Evolutionary conservation across 2,888 invertebrate genomes (phyloP), one percentile per base, ranked within the genome.

Genomic region (Cybosia mesomella): DNA sequence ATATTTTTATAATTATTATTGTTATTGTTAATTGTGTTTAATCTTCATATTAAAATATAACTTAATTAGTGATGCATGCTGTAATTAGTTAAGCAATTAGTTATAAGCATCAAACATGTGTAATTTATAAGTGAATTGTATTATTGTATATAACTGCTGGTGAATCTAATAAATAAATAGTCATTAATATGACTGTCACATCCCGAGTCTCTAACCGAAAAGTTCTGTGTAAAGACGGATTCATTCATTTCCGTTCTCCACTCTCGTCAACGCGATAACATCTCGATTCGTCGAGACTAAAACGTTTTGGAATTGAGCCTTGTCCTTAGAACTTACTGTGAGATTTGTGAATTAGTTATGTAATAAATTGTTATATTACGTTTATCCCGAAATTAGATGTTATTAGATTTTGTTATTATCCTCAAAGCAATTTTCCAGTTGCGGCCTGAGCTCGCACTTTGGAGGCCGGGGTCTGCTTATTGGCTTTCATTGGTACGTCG

Each of bases 211-310:
- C 22, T 22, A 39, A 49, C 63, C 62, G 36, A 60, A 64, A 70
- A 66, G 43, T 70, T 39, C 21, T 67, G 59, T 76, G 79, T 76
- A 78, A 76, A 74, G 76, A 70, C 70, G 72, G 73, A 82, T 81
- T 76, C 82, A 81, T 86, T 86, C 80, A 86, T 87, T 87, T 86
- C 85, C 85, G 74, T 76, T 78, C 65, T 75, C 74, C 75, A 80
- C 74, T 75, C 67, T 76, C 68, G 71, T 80, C 76, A 74, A 64
- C 67, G 54, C 39, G 81, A 79, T 81, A 79, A 65, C 71, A 76
- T 80, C 79, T 80, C 74, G 74, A 74, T 78, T 72, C 68, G 60
- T 63, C 39, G 63, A 65, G 70, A 75, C 81, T 79, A 81, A 81
- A 80, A 83, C 77, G 75, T 75, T 77, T 70, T 72, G 72, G 72